Conservation (phyloP, 2,113 vertebrate species). For the Ceratotherium simum region DNA sequence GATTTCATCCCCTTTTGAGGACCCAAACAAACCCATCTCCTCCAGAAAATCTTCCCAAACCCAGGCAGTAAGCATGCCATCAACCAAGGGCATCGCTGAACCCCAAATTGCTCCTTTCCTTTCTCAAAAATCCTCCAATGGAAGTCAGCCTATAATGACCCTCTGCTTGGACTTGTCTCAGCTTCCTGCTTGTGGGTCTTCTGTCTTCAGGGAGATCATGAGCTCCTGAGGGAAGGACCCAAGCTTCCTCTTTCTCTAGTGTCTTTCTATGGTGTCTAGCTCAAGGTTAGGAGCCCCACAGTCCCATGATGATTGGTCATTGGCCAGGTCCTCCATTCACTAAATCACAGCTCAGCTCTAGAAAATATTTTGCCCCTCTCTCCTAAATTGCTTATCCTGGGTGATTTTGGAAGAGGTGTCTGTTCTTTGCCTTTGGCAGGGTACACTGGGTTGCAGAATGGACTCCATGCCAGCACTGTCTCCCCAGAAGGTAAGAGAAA, state of each 20-base stretch:
- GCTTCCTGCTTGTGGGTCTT: not conserved
- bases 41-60: constrained; percentile 28
- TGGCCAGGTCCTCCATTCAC: not conserved
- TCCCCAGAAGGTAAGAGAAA: not conserved
- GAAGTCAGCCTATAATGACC: not conserved
- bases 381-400: not conserved
- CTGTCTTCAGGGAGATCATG: not conserved
- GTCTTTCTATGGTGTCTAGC: not conserved
- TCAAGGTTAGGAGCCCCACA: not conserved
- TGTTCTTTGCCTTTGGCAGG: not conserved
- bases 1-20: not conserved
- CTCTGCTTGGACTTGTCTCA: not conserved
- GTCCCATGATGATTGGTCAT: not conserved
- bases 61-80: not conserved
- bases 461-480: not conserved
- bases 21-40: not conserved
- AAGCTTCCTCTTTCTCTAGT: not conserved
- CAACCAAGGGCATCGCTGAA: not conserved
- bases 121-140: not conserved
- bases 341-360: not conserved
- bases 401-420: not conserved
- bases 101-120: not conserved
- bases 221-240: not conserved
- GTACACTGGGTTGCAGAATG: not conserved
- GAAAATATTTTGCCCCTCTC: not conserved